phyloP scores from a whole-genome alignment of 1,140 invertebrate species.

The Adoxophyes honmai region DNA sequence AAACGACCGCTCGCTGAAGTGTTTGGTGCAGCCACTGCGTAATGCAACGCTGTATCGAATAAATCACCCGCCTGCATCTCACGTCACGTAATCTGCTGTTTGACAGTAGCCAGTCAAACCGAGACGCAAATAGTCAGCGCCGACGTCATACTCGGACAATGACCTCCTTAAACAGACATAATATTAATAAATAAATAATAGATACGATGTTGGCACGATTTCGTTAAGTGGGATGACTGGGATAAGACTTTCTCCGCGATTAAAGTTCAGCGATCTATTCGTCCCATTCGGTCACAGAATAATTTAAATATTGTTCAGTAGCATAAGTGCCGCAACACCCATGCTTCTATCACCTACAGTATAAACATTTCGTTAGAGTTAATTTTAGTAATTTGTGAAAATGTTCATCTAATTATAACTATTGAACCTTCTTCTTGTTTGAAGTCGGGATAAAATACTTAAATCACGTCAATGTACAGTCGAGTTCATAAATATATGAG shows the following conservation, averaged over 20 bases:
- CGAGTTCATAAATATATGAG: no score
- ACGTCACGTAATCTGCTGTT: slow-evolving; percentile 50
- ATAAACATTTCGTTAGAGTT: no score
- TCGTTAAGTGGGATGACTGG: not conserved
- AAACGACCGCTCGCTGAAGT: slow-evolving; percentile 3
- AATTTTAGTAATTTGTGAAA: no score
- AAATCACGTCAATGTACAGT: no score
- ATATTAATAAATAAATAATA: slow-evolving; percentile 15
- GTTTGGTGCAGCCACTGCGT: not conserved
- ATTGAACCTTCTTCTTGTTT: no score
- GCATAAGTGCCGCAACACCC: no score
- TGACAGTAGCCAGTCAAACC: slow-evolving; percentile 55
- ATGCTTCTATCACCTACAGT: no score
- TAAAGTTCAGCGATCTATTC: not conserved
- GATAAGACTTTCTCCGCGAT: not conserved
- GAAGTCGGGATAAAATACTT: no score
- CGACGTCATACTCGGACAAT: slow-evolving; percentile 55
- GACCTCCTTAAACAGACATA: slow-evolving; percentile 35
- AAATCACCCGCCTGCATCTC: slow-evolving; percentile 23
- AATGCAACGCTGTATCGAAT: not conserved
- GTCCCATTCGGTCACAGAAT: not conserved
- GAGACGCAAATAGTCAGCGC: slow-evolving; percentile 51
- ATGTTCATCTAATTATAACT: no score
- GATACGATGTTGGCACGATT: slow-evolving; percentile 1
- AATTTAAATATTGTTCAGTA: no score